Evolutionary conservation across 2,113 vertebrate genomes (phyloP), one percentile per base, ranked within the genome.

Genomic region (Indicator indicator): DNA sequence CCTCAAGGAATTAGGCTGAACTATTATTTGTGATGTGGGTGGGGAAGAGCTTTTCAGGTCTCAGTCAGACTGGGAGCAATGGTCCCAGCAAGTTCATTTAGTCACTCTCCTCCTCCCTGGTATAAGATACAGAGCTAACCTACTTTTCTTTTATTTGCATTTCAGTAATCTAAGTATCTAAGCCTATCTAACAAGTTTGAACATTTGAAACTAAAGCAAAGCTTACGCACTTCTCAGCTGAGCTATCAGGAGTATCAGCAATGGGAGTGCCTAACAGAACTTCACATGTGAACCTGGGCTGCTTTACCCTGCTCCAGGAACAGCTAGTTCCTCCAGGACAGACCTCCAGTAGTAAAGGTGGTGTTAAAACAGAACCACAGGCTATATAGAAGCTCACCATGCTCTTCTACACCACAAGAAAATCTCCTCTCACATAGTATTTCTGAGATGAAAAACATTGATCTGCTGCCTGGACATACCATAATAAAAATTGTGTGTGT

Each of bases 41-140:
- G 70, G 60, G 46, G 56, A 90, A 81, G 30, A 75, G 48, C 28
- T 81, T 90, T 93, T 48, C 65, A 88, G 72, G 80, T 71, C 65
- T 90, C 79, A 60, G 0, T 94, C 60, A 83, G 69, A 65, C 85
- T 69, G 83, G 88, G 73, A 93, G 73, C 58, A 93, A 96, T 90
- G 92, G 88, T 93, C 83, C 86, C 76, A 69, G 90, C 73, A 90
- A 90, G 92, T 81, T 93, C 80, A 60, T 86, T 88, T 83, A 81
- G 54, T 90, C 86, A 86, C 67, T 79, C 63, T 58, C 54, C 63
- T 58, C 54, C 62, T 94, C 56, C 42, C 12, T 44, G 11, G 19
- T 44, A 16, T 33, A 68, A 68, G 65, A 64, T 60, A 30, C 6
- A 30, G 80, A 78, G 15, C 80, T 72, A 78, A 90, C 33, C 54